Evolutionary conservation across 2,888 invertebrate genomes (phyloP).

Genomic region (Bimastos eiseni): DNA sequence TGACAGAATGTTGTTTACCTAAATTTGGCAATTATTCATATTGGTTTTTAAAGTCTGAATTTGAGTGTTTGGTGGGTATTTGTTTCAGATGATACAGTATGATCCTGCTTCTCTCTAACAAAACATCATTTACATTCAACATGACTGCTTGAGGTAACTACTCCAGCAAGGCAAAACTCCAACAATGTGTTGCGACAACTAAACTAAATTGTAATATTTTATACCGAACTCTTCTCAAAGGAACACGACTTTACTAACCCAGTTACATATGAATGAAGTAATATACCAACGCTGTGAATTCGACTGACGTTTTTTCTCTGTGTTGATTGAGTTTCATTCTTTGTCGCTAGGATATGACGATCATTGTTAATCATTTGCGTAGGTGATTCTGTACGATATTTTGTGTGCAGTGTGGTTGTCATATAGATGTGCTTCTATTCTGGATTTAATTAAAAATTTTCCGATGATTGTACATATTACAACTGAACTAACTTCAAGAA

Average conservation of each 20-base stretch:
- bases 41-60: neutral
- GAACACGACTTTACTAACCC: neutral
- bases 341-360: neutral
- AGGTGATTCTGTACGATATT: conserved; percentile 17
- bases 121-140: conserved; percentile 18
- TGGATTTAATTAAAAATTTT: neutral
- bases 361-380: neutral
- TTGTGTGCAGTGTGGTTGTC: neutral
- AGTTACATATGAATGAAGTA: neutral
- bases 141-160: neutral
- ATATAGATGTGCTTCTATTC: conserved; percentile 9
- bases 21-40: neutral
- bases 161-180: conserved; percentile 6
- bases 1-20: neutral
- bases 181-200: neutral
- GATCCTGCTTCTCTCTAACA: conserved; percentile 16
- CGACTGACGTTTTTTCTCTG: neutral
- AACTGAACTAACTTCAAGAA: neutral
- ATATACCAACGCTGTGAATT: neutral
- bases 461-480: neutral
- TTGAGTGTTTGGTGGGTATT: neutral
- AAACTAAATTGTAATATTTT: conserved; percentile 4
- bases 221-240: neutral
- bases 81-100: conserved; percentile 41
- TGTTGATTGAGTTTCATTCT: neutral